Percentiles rank a stretch among this genome's conserved stretches.
Evolutionary conservation across 2,113 vertebrate genomes (phyloP).

Genomic region (Nesospiza acunhae): DNA sequence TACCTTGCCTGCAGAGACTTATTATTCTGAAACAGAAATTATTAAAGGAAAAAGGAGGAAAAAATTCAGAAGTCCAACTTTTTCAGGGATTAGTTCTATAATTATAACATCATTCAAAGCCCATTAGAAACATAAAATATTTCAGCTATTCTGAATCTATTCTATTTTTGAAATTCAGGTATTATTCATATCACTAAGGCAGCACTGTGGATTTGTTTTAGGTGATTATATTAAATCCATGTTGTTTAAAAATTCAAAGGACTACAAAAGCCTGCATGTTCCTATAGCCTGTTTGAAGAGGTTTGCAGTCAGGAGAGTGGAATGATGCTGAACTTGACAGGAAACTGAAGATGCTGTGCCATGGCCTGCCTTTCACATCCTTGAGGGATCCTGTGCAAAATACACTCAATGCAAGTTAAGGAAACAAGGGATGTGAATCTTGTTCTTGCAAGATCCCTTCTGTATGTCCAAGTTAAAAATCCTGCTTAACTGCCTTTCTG

Average conservation of each 20-base stretch:
- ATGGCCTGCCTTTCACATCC: neutral
- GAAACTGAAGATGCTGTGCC: neutral
- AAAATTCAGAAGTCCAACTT: neutral
- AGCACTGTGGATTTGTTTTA: neutral
- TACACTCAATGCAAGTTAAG: neutral
- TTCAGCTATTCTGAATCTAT: neutral
- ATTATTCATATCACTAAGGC: neutral
- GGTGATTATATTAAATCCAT: neutral
- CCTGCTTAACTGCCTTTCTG: neutral
- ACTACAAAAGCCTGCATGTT: neutral
- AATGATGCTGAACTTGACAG: neutral
- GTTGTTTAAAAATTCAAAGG: neutral
- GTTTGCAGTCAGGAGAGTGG: neutral
- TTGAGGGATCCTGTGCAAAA: neutral
- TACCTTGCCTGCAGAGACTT: neutral
- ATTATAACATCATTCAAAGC: neutral
- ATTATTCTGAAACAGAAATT: conserved; percentile 10
- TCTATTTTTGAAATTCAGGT: neutral
- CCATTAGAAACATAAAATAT: neutral
- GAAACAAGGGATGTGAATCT: neutral
- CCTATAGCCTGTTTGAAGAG: neutral
- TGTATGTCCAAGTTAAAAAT: neutral
- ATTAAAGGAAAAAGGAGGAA: neutral
- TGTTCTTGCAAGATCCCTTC: neutral
- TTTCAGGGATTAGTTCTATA: neutral